phyloP scores from a whole-genome alignment of 2,888 invertebrate genomes.

The Heliconius charithonia region DNA sequence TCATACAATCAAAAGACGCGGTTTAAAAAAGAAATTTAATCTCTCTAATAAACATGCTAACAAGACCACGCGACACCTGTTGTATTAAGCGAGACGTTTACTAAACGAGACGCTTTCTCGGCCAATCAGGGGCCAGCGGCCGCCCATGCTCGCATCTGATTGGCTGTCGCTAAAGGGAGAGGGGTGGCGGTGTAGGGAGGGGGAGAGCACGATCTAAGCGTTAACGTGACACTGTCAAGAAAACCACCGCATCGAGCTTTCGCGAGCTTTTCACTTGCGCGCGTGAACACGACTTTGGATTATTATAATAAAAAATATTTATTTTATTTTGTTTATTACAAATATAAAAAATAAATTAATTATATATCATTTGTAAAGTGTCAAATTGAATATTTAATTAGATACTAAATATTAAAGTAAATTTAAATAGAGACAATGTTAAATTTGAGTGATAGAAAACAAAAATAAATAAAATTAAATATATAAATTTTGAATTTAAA shows the following conservation, averaged over 20 bases:
- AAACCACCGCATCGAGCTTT: constrained; percentile 83
- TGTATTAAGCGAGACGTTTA: constrained; percentile 78
- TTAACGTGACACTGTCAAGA: constrained; percentile 78
- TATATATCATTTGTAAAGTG: constrained; percentile 8
- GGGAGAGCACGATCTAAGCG: constrained; percentile 63
- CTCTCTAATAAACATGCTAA: constrained; percentile 83
- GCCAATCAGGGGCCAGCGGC: constrained; percentile 76
- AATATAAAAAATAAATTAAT: background rate
- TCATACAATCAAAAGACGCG: constrained; percentile 68
- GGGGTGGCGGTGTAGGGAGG: constrained; percentile 54
- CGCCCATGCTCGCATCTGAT: constrained; percentile 75
- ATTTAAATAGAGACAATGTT: constrained; percentile 11
- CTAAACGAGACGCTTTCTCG: constrained; percentile 52
- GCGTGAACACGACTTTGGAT: constrained; percentile 48
- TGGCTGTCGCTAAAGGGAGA: constrained; percentile 61
- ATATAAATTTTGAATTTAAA: constrained; percentile 19
- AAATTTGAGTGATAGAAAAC: constrained; percentile 18
- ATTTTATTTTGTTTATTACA: constrained; percentile 2
- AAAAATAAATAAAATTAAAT: constrained; percentile 10
- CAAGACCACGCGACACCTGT: constrained; percentile 82
- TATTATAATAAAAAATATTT: constrained; percentile 21
- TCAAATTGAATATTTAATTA: background rate
- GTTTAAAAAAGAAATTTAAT: constrained; percentile 80
- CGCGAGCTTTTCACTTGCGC: constrained; percentile 77
- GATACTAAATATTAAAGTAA: background rate